Conservation (phyloP, 2,113 vertebrate species). For the Ammospiza caudacuta region DNA sequence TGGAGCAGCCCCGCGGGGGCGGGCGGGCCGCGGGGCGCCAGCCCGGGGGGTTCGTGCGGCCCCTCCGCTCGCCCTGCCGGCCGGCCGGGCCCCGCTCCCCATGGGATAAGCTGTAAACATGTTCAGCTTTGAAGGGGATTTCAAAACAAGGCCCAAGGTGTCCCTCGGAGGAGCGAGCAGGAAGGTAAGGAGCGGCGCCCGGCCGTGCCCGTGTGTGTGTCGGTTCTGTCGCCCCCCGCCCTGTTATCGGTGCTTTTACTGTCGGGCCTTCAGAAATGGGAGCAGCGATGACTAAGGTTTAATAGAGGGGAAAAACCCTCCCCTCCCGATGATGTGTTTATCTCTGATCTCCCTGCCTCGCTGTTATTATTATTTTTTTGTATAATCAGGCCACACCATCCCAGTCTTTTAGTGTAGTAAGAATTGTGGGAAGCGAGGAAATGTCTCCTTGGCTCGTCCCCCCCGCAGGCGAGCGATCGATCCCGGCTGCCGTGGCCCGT, state of each 20-base stretch:
- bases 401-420: background rate
- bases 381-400: background rate
- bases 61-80: background rate
- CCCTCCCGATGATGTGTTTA: background rate
- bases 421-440: conserved; percentile 29
- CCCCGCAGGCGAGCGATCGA: background rate
- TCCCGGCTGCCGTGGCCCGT: background rate
- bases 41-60: background rate
- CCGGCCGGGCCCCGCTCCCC: conserved; percentile 56
- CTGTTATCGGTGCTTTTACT: background rate
- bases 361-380: background rate
- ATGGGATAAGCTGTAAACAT: conserved; percentile 91
- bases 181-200: conserved; percentile 80
- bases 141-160: conserved; percentile 97
- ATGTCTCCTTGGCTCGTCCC: background rate
- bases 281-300: conserved; percentile 58
- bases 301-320: background rate
- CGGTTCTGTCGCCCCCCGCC: background rate
- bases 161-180: conserved; percentile 95
- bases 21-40: background rate
- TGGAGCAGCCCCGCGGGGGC: background rate
- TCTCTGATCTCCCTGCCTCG: background rate
- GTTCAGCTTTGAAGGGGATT: conserved; percentile 99
- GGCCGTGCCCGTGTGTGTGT: background rate
- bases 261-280: conserved; percentile 11